These are phyloP conservation scores for Pteropus rufus DNA, from an alignment of 2,797 vertebrate species.

Conservation along the genomic window DNA sequence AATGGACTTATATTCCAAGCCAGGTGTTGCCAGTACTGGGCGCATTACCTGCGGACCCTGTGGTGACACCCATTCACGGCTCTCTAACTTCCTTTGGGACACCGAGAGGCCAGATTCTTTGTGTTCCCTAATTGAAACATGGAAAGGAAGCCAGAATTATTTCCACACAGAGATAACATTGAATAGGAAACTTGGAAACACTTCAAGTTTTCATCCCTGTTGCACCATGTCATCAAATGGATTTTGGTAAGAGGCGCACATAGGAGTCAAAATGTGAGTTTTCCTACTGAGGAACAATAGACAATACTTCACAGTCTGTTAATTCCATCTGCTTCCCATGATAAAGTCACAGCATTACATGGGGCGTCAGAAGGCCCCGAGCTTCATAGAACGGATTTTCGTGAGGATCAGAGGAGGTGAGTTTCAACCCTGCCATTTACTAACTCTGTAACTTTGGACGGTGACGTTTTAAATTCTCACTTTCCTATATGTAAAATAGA, in stretches of 20 bases:
- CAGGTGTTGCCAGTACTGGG: background rate
- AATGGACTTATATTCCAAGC: background rate
- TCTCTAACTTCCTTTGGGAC: background rate
- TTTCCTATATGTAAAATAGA: background rate
- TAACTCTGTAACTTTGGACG: background rate
- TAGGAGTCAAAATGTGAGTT: background rate
- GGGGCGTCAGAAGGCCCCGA: background rate
- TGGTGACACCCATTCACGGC: accelerated
- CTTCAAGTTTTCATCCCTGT: background rate
- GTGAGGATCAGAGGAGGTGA: background rate
- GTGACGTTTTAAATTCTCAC: background rate
- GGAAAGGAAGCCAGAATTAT: background rate
- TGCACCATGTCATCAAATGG: background rate
- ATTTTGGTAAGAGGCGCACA: background rate
- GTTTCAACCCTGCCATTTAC: background rate
- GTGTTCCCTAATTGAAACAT: background rate
- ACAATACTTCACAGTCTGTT: background rate
- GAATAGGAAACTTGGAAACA: background rate
- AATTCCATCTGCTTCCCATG: background rate
- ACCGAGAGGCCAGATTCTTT: background rate
- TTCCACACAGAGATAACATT: background rate
- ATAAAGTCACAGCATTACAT: background rate
- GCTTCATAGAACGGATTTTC: background rate
- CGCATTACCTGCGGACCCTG: background rate
- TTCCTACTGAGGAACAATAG: background rate